Evolutionary conservation across 2,113 vertebrate genomes (phyloP), one percentile per base, ranked within the genome.

Genomic region (Muntiacus muntjak): DNA sequence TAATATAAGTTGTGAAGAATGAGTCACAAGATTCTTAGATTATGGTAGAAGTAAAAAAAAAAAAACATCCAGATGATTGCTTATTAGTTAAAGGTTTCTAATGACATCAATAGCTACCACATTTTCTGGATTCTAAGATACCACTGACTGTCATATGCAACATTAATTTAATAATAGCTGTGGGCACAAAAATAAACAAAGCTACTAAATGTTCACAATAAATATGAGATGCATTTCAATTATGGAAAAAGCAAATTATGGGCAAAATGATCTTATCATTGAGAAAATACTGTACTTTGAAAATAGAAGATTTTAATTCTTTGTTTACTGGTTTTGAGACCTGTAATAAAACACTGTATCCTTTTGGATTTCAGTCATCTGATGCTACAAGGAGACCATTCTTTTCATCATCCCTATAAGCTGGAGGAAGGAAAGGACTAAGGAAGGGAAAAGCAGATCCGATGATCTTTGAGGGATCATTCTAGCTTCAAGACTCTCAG

Each of bases 51-150:
- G 36, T 95, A 62, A 89, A 94, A 76, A 67, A 64, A 60, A 62
- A 36, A 93, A 92, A 36, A 55, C n/a, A 79, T 87, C 54, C 45
- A 78, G 60, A 71, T 54, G 30, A 90, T 87, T 89, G 36, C 16
- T 87, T 94, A 40, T 84, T 62, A 93, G 50, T 62, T 91, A 52
- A 94, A 81, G 74, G 81, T 86, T 95, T 83, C 26, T 64, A 71
- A 40, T 85, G 30, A 91, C 85, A 88, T 91, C 15, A 89, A 87
- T 71, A 94, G 26, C 74, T 94, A 67, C 50, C 1, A 25, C 40
- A 87, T 79, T 86, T 95, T 54, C n/a, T 91, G 78, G 26, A 81
- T 91, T 86, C 36, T 96, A 90, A 96, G 30, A 52, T 92, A 21
- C 36, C 15, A 30, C 13, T 85, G 47, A 87, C 12, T 82, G 1